phyloP scores from a whole-genome alignment of 2,113 vertebrate species.

The Patagioenas fasciata region DNA sequence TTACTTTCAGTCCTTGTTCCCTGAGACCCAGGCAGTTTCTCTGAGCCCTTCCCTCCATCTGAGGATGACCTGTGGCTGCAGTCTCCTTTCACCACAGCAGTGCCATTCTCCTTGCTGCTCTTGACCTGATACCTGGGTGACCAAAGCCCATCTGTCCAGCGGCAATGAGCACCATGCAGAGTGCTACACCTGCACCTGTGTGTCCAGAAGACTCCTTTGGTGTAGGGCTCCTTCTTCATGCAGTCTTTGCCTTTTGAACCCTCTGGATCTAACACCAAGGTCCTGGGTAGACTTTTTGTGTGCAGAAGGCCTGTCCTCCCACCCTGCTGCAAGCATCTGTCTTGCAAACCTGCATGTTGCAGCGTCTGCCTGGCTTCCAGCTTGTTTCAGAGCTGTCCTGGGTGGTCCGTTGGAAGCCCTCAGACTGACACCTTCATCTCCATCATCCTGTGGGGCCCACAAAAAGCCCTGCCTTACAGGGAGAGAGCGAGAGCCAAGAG shows the following conservation, averaged over 20 bases:
- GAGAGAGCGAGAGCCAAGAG: not conserved
- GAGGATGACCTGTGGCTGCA: not conserved
- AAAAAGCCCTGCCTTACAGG: not conserved
- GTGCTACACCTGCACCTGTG: not conserved
- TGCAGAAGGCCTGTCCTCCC: not conserved
- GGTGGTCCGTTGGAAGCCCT: not conserved
- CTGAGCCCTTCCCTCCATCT: not conserved
- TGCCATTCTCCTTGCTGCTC: not conserved
- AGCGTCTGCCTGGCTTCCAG: not conserved
- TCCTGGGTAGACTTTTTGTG: not conserved
- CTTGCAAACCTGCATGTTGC: not conserved
- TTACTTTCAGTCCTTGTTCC: not conserved
- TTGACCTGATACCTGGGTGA: not conserved
- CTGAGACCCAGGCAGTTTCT: not conserved
- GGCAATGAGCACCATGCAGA: not conserved
- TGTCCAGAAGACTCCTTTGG: not conserved
- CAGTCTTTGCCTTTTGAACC: rapidly evolving
- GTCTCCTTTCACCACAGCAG: not conserved
- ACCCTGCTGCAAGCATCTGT: not conserved
- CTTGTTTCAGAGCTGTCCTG: not conserved
- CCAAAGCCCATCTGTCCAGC: not conserved
- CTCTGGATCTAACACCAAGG: not conserved
- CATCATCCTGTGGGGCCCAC: not conserved
- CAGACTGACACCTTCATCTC: not conserved
- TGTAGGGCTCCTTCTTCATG: not conserved